Conservation (phyloP, 2,888 invertebrate species). For the Itoplectis maculator region DNA sequence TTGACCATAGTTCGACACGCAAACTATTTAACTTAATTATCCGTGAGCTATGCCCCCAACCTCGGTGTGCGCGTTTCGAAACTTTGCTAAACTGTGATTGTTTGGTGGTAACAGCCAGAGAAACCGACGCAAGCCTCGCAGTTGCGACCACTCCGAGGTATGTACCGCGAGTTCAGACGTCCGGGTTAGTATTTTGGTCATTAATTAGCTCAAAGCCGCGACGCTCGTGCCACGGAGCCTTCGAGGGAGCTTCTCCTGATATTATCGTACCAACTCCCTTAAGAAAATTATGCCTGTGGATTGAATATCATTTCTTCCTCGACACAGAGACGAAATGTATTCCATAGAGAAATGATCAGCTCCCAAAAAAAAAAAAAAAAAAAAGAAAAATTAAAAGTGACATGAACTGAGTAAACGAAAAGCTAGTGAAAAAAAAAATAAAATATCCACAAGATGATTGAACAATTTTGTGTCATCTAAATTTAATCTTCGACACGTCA, state of each 20-base stretch:
- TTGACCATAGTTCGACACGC: slow-evolving; percentile 51
- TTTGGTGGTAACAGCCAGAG: slow-evolving; percentile 20
- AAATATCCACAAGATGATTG: background rate
- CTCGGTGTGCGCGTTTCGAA: background rate
- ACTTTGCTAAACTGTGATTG: slow-evolving; percentile 37
- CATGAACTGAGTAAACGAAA: too few relatives aligned
- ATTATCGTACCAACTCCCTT: background rate
- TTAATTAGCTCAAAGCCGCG: slow-evolving; percentile 31
- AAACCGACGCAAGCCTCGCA: background rate
- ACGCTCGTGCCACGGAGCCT: background rate
- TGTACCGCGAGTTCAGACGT: background rate
- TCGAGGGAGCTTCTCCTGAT: background rate
- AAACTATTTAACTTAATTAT: slow-evolving; percentile 77
- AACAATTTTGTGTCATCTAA: background rate
- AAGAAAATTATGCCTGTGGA: background rate
- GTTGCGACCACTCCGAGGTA: background rate
- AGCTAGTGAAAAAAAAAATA: background rate
- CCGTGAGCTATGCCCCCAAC: slow-evolving; percentile 10
- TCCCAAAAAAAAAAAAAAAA: slow-evolving; percentile 7
- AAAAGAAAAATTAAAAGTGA: too few relatives aligned
- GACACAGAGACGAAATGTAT: too few relatives aligned
- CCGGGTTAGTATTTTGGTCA: slow-evolving; percentile 24
- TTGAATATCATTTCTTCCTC: too few relatives aligned
- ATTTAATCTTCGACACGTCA: background rate
- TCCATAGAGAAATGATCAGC: too few relatives aligned